These are phyloP conservation scores for Drosophila affinis DNA, from an alignment of 2,888 invertebrate species.

Conservation along the genomic window DNA sequence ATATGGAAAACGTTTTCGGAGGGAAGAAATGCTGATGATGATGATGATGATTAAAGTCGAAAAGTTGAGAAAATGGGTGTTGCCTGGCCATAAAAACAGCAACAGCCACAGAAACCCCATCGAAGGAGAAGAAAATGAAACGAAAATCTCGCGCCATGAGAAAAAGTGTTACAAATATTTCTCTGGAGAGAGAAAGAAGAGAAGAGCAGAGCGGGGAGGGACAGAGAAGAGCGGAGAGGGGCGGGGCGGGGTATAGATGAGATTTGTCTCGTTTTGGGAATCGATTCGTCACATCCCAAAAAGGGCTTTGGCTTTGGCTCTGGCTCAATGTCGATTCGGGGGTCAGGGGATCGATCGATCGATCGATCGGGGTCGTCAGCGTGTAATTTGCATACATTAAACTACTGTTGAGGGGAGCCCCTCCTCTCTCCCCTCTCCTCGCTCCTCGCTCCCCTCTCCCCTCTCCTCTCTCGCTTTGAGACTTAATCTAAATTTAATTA, in stretches of 20 bases:
- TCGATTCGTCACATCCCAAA: slow-evolving; percentile 76
- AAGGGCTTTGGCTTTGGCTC: slow-evolving; percentile 47
- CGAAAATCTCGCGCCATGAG: slow-evolving; percentile 26
- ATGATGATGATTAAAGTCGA: slow-evolving; percentile 63
- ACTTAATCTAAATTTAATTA: slow-evolving; percentile 80
- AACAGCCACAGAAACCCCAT: background rate
- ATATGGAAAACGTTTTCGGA: slow-evolving; percentile 69
- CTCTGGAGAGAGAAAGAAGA: slow-evolving; percentile 1
- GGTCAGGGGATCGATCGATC: slow-evolving; percentile 8
- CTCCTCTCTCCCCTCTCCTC: too few relatives aligned
- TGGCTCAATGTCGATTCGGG: slow-evolving; percentile 70
- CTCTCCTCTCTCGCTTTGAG: slow-evolving; percentile 28
- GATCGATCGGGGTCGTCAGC: slow-evolving; percentile 42
- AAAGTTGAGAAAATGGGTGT: slow-evolving; percentile 77
- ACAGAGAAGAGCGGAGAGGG: slow-evolving; percentile 5
- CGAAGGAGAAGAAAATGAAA: slow-evolving; percentile 1
- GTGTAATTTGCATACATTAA: slow-evolving; percentile 78
- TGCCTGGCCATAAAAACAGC: slow-evolving; percentile 65
- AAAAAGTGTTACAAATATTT: slow-evolving; percentile 42
- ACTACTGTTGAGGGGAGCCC: slow-evolving; percentile 50
- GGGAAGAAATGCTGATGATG: slow-evolving; percentile 43
- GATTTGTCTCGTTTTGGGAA: slow-evolving; percentile 64
- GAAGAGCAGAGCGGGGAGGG: slow-evolving; percentile 5
- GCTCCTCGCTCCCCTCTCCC: too few relatives aligned
- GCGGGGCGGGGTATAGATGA: slow-evolving; percentile 20